Conservation (phyloP, 2,113 vertebrate genomes). For the Malurus alboscapulatus region DNA sequence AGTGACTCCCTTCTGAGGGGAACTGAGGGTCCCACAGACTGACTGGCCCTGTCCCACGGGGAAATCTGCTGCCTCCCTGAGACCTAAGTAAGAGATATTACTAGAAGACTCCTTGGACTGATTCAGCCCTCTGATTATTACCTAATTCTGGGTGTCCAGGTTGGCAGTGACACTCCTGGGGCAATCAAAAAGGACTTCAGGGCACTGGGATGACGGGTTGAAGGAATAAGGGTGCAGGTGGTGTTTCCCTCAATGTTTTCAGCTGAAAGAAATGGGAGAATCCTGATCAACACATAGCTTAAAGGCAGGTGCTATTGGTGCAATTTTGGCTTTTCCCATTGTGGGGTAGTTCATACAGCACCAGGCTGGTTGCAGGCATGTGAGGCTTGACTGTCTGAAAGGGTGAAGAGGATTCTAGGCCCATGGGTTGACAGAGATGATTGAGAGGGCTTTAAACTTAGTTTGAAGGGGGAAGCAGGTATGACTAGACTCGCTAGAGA, state of each 20-base stretch:
- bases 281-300: not conserved
- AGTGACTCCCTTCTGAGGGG: not conserved
- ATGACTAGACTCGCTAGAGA: not conserved
- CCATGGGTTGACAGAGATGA: not conserved
- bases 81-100: not conserved
- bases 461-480: not conserved
- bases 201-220: not conserved
- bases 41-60: too few species aligned
- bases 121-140: not conserved
- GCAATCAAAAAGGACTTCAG: not conserved
- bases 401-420: not conserved
- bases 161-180: not conserved
- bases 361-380: not conserved
- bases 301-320: not conserved
- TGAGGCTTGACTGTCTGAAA: not conserved
- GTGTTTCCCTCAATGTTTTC: not conserved
- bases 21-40: fast-evolving
- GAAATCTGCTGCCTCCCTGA: not conserved
- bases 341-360: not conserved
- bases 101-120: not conserved
- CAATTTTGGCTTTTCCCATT: not conserved
- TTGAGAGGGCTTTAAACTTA: not conserved
- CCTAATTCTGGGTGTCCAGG: not conserved
- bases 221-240: not conserved
- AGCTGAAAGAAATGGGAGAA: not conserved